Conservation (phyloP, 2,888 invertebrate species). For the Scaeva pyrastri region DNA sequence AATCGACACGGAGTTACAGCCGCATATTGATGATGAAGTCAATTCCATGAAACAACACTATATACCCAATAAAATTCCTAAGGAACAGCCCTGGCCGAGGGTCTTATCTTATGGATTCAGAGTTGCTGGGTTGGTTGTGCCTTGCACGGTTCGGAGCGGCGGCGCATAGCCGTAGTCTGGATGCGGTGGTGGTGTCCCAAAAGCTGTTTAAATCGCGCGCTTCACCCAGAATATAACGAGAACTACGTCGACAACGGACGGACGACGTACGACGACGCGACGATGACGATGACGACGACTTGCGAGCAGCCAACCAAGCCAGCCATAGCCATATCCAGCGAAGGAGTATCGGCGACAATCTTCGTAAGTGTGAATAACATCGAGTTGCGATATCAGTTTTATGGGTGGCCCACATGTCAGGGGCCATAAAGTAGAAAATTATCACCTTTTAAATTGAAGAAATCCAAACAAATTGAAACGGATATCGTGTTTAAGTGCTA, state of each 20-base stretch:
- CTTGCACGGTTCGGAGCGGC: too few relatives aligned
- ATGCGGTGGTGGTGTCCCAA: slow-evolving; percentile 48
- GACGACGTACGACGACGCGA: slow-evolving; percentile 16
- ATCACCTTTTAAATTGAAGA: slow-evolving; percentile 84
- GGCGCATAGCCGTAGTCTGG: slow-evolving; percentile 21
- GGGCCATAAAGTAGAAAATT: slow-evolving; percentile 84
- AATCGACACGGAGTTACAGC: slow-evolving; percentile 48
- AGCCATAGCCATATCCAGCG: slow-evolving; percentile 32
- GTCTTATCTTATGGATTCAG: slow-evolving; percentile 64
- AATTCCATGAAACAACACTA: slow-evolving; percentile 66
- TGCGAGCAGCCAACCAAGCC: not conserved
- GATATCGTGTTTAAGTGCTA: slow-evolving; percentile 84
- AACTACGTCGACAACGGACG: slow-evolving; percentile 32
- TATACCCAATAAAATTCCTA: slow-evolving; percentile 70
- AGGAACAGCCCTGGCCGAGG: slow-evolving; percentile 59
- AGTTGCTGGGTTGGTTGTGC: slow-evolving; percentile 77
- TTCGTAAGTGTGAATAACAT: slow-evolving; percentile 76
- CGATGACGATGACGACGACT: slow-evolving; percentile 34
- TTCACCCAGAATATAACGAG: slow-evolving; percentile 73
- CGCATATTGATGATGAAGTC: slow-evolving; percentile 71
- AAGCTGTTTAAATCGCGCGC: slow-evolving; percentile 77
- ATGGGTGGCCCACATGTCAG: slow-evolving; percentile 84
- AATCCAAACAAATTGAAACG: slow-evolving; percentile 84
- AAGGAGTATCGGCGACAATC: slow-evolving; percentile 76
- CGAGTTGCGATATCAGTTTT: slow-evolving; percentile 81